These are phyloP conservation scores for Thomomys bottae DNA, from an alignment of 2,113 vertebrate genomes.

Conservation along the genomic window DNA sequence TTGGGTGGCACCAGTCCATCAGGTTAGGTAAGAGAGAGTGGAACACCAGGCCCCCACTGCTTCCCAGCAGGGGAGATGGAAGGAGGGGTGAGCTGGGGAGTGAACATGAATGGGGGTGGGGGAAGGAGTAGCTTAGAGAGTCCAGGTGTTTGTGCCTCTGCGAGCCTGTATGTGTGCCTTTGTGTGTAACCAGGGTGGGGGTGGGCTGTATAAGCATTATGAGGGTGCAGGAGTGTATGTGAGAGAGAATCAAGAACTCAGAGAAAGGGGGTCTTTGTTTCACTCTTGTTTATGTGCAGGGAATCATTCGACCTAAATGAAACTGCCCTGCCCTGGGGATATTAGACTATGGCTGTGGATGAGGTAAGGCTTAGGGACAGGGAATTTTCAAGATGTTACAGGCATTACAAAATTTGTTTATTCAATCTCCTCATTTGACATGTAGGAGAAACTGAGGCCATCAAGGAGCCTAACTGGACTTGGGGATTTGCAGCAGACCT, in stretches of 20 bases:
- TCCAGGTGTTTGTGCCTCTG: slow-evolving; percentile 79
- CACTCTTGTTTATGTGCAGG: background rate
- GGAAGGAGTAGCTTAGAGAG: slow-evolving; percentile 62
- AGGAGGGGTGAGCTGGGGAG: background rate
- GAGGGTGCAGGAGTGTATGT: background rate
- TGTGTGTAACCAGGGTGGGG: slow-evolving; percentile 61
- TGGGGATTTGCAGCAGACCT: background rate
- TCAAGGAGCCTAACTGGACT: background rate
- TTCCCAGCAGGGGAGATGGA: slow-evolving; percentile 69
- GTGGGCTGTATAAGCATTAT: slow-evolving; percentile 67
- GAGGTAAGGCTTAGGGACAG: slow-evolving; percentile 46
- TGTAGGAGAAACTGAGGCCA: slow-evolving; percentile 46
- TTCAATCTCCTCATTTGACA: slow-evolving; percentile 27
- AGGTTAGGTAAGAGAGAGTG: slow-evolving; percentile 57
- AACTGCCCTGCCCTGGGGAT: slow-evolving; percentile 74
- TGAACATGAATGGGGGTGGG: slow-evolving; percentile 24
- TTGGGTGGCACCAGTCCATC: slow-evolving; percentile 87
- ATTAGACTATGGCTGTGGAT: slow-evolving; percentile 72
- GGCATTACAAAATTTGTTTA: slow-evolving; percentile 50
- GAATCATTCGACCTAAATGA: slow-evolving; percentile 81
- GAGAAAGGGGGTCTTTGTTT: slow-evolving; percentile 76
- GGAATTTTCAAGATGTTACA: slow-evolving; percentile 66
- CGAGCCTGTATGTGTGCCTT: slow-evolving; percentile 66
- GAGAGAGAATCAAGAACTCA: background rate
- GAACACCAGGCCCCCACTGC: background rate